Percentiles rank a stretch among this genome's conserved stretches.
Evolutionary conservation across 2,797 vertebrate species (phyloP).

Genomic region (Gephyroberyx darwinii): DNA sequence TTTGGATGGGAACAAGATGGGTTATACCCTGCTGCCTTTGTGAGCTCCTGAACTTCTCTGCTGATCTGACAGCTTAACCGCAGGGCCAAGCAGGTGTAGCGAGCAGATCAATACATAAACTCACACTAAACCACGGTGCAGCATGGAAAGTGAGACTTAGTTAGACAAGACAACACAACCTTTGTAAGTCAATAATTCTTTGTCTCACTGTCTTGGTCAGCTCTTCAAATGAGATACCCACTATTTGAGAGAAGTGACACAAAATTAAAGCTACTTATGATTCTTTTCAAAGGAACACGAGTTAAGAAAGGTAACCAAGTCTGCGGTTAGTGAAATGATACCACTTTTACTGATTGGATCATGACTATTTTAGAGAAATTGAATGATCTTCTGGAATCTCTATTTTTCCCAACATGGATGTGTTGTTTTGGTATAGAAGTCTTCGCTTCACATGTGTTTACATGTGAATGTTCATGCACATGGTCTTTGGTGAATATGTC

Average conservation of each 20-base stretch:
- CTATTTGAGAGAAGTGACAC: slow-evolving; percentile 9
- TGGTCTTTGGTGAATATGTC: slow-evolving; percentile 7
- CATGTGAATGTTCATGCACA: not conserved
- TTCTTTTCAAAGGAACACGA: slow-evolving; percentile 26
- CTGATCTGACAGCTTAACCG: slow-evolving; percentile 58
- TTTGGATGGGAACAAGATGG: slow-evolving; percentile 54
- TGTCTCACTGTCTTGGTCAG: not conserved
- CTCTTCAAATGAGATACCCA: slow-evolving; percentile 4
- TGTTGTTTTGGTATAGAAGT: not conserved
- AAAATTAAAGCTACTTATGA: slow-evolving; percentile 17
- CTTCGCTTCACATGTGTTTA: not conserved
- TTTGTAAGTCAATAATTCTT: slow-evolving; percentile 22
- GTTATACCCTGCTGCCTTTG: slow-evolving; percentile 63
- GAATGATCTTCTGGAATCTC: not conserved
- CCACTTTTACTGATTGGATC: not conserved
- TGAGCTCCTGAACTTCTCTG: slow-evolving; percentile 48
- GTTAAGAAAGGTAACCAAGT: slow-evolving; percentile 9
- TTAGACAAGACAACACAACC: slow-evolving; percentile 10
- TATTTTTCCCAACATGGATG: slow-evolving; percentile 3
- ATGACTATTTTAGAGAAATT: not conserved
- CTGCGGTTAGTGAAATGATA: not conserved
- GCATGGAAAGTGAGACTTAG: slow-evolving; percentile 19
- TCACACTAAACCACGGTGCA: slow-evolving; percentile 14
- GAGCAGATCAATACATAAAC: slow-evolving; percentile 56
- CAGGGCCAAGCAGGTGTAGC: slow-evolving; percentile 39